These are phyloP conservation scores for Neosilurus mollespiculum DNA, from an alignment of 2,797 vertebrate species.

Conservation along the genomic window DNA sequence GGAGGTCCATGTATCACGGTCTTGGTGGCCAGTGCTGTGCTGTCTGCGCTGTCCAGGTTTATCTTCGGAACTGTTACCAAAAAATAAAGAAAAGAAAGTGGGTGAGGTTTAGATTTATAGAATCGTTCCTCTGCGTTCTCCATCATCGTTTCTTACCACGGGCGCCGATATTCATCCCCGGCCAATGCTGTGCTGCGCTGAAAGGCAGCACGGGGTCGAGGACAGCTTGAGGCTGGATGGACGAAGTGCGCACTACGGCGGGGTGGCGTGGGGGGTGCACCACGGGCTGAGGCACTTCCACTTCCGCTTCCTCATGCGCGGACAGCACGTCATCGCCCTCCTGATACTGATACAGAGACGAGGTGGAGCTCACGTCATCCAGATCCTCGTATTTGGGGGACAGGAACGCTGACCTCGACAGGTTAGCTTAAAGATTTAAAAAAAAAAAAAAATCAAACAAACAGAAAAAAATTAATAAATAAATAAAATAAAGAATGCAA, in stretches of 20 bases:
- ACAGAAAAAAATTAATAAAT: not conserved
- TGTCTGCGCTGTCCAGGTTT: slow-evolving; percentile 85
- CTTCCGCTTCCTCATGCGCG: slow-evolving; percentile 66
- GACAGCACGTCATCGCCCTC: slow-evolving; percentile 77
- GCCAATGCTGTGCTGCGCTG: slow-evolving; percentile 71
- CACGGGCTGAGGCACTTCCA: slow-evolving; percentile 55
- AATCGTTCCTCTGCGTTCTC: too few species aligned
- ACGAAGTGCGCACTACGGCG: slow-evolving; percentile 84
- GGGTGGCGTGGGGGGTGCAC: slow-evolving; percentile 77
- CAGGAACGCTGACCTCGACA: slow-evolving; percentile 92
- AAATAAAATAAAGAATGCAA: not conserved
- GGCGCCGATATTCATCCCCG: slow-evolving; percentile 62
- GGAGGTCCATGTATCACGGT: slow-evolving; percentile 92
- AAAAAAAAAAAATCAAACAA: too few species aligned
- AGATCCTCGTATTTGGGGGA: slow-evolving; percentile 90
- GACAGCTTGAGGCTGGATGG: slow-evolving; percentile 81
- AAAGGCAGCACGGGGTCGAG: slow-evolving; percentile 73
- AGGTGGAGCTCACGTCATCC: slow-evolving; percentile 88
- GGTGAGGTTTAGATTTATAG: not conserved
- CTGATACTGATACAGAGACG: slow-evolving; percentile 82
- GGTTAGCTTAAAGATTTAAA: slow-evolving; percentile 73
- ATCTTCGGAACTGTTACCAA: slow-evolving; percentile 70
- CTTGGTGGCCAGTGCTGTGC: slow-evolving; percentile 90
- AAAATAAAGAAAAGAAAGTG: slow-evolving; percentile 38
- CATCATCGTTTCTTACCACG: slow-evolving; percentile 67